Evolutionary conservation across 2,888 invertebrate species (phyloP).

Genomic region (Yponomeuta malinellus): DNA sequence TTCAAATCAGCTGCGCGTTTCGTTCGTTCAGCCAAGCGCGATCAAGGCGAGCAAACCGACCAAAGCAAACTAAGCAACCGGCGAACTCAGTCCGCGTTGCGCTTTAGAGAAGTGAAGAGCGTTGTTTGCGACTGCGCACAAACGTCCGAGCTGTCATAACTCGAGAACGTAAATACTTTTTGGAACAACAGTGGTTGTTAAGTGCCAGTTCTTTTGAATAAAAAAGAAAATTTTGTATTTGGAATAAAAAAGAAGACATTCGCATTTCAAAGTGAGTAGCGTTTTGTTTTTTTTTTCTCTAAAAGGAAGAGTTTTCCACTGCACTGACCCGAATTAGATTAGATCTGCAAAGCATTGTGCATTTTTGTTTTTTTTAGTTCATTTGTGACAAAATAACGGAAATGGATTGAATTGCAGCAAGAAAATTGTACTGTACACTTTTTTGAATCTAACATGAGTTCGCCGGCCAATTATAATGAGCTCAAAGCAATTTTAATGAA

Average conservation of each 20-base stretch:
- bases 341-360: not conserved
- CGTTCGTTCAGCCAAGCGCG: conserved; percentile 1
- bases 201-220: not conserved
- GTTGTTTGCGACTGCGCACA: not conserved
- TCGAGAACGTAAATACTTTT: not conserved
- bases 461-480: not conserved
- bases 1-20: not conserved
- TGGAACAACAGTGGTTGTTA: conserved; percentile 6
- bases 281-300: conserved; percentile 8
- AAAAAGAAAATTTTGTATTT: not conserved
- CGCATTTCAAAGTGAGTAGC: not conserved
- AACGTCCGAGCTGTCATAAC: not conserved
- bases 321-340: not conserved
- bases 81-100: not conserved
- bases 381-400: not conserved
- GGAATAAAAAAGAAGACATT: not conserved
- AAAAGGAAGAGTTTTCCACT: not conserved
- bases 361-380: not conserved
- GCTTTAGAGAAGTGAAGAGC: not conserved
- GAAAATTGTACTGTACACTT: not conserved
- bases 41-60: not conserved
- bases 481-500: not conserved
- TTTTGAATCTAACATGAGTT: not conserved
- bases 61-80: not conserved
- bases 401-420: not conserved